These are phyloP conservation scores for Drosophila mayri DNA, from an alignment of 1,140 invertebrate genomes.

Conservation along the genomic window DNA sequence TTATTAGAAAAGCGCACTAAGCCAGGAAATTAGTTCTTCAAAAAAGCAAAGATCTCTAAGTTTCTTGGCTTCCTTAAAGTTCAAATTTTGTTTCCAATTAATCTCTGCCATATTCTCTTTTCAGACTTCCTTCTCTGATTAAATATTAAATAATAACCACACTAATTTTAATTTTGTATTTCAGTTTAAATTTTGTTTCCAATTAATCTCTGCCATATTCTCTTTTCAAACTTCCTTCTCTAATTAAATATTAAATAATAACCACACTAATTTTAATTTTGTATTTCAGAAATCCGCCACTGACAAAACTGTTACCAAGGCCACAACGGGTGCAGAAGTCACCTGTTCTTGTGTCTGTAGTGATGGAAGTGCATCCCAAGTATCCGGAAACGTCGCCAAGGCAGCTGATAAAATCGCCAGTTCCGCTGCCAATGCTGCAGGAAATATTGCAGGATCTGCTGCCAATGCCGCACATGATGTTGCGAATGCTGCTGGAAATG, in stretches of 20 bases:
- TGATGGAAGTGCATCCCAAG: not conserved
- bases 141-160: not conserved
- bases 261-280: not conserved
- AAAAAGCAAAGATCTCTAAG: not conserved
- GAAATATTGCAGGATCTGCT: slow-evolving; percentile 1
- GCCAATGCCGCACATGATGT: not conserved
- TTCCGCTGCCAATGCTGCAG: not conserved
- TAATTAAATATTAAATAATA: not conserved
- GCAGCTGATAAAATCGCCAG: not conserved
- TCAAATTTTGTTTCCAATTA: not conserved
- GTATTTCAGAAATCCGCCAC: not conserved
- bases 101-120: not conserved
- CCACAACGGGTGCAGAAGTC: not conserved
- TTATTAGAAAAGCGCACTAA: slow-evolving; percentile 17
- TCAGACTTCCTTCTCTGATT: not conserved
- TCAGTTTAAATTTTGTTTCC: not conserved
- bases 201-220: not conserved
- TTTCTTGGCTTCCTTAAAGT: not conserved
- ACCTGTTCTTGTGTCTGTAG: slow-evolving; percentile 24
- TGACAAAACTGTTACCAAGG: not conserved
- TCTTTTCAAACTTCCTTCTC: not conserved
- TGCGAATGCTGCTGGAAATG: not conserved
- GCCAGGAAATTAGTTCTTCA: slow-evolving; percentile 1
- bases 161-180: not conserved
- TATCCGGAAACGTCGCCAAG: not conserved